Evolutionary conservation across 2,888 invertebrate genomes (phyloP), one percentile per base, ranked within the genome.

Genomic region (Mystacides longicornis): DNA sequence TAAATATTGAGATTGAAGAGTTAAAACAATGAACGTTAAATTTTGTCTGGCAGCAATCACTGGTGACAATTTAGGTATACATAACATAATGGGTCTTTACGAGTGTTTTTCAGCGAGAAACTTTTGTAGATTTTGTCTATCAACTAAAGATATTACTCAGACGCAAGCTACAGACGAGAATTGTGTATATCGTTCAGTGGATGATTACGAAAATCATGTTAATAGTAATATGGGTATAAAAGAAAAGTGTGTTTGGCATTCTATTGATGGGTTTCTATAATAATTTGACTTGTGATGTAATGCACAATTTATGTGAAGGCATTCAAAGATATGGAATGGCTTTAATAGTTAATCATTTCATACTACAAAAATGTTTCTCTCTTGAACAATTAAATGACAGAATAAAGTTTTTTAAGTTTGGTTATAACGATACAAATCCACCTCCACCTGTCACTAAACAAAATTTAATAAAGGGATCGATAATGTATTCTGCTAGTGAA

Each of bases 41-140:
- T 43, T 43, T 43, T 7, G 16, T 7, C 43, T 43, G 4, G 43
- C 16, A 14, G 9, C 16, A 14, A 43, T 43, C 16, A 5, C 16
- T 11, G 43, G 43, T 43, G 43, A 43, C 43, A 43, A 43, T 43
- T 43, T 43, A 43, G 43, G 43, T 14, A 16, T 43, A 18, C 43
- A 43, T 43, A 14, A 7, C 7, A 43, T 43, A 16, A 16, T 43
- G 18, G 43, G 43, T 5, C 18, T 43, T 43, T 7, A 14, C 5
- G 43, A 43, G 18, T 14, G 43, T 18, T 43, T 43, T n/a, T 43
- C 43, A 14, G 14, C 9, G 5, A 43, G 16, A 5, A 14, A 14
- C 16, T 43, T 16, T 16, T 43, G 43, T n/a, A 43, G 43, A 43
- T 7, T 43, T 5, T 43, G 43, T n/a, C 4, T 14, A 43, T 7